phyloP scores from a whole-genome alignment of 2,888 invertebrate species.

The Blastobasis lacticolella region DNA sequence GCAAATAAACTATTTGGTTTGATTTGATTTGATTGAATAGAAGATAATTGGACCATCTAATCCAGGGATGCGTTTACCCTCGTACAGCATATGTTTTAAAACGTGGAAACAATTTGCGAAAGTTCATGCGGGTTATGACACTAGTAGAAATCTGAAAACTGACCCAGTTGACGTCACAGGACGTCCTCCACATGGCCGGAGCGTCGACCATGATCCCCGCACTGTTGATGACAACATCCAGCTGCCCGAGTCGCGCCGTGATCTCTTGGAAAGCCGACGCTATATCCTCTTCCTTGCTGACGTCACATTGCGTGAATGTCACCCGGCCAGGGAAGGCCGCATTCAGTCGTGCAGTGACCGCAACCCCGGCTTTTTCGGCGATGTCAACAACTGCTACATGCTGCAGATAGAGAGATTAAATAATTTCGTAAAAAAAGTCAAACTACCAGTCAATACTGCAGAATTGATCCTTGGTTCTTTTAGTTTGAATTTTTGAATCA shows the following conservation, averaged over 20 bases:
- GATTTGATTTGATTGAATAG: too few species aligned
- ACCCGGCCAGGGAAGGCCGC: conserved; percentile 22
- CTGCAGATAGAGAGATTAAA: conserved; percentile 12
- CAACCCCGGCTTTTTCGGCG: conserved; percentile 27
- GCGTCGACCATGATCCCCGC: conserved; percentile 40
- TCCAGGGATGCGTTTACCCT: too few species aligned
- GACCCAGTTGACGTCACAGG: conserved; percentile 39
- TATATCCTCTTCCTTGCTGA: conserved; percentile 32
- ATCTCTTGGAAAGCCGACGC: conserved; percentile 26
- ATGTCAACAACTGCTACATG: conserved; percentile 35
- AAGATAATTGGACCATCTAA: too few species aligned
- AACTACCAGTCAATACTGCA: too few species aligned
- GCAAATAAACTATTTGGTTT: too few species aligned
- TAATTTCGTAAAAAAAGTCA: too few species aligned
- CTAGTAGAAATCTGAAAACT: neutral
- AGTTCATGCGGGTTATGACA: too few species aligned
- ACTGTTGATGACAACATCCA: conserved; percentile 42
- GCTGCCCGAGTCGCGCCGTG: conserved; percentile 20
- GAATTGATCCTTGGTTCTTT: too few species aligned
- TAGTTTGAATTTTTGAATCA: too few species aligned
- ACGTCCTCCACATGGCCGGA: conserved; percentile 28
- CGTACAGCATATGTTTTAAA: too few species aligned
- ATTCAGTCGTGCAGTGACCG: conserved; percentile 24
- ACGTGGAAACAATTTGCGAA: too few species aligned
- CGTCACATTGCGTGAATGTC: conserved; percentile 36